Conservation (phyloP, 2,113 vertebrate genomes). For the Antigone vipio region DNA sequence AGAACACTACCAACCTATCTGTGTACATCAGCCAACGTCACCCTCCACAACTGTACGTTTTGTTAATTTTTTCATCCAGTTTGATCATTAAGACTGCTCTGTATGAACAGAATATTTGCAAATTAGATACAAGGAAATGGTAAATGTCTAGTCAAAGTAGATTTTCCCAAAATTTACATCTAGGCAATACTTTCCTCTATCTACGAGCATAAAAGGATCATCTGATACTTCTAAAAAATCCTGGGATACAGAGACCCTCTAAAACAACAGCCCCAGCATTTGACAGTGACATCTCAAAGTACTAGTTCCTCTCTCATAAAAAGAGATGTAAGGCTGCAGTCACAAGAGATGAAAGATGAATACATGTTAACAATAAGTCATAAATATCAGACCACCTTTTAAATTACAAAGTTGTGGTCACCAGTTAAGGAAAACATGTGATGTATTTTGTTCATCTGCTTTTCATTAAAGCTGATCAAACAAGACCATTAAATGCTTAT, state of each 20-base stretch:
- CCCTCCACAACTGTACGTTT: rapidly evolving
- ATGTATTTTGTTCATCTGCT: neutral
- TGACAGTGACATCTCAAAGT: neutral
- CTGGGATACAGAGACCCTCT: neutral
- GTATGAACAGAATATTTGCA: neutral
- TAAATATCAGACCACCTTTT: neutral
- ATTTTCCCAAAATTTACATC: neutral
- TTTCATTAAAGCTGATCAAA: slow-evolving; percentile 23
- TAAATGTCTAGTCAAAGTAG: neutral
- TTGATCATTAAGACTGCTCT: neutral
- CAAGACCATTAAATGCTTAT: neutral
- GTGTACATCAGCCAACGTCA: neutral
- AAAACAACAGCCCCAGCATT: neutral
- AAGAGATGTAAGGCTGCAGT: neutral
- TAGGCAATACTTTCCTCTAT: neutral
- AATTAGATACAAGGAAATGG: neutral
- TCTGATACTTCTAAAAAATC: neutral
- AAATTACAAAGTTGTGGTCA: neutral
- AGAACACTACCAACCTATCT: neutral
- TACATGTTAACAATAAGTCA: neutral
- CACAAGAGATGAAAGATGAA: neutral
- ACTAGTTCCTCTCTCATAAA: neutral
- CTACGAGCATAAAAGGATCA: neutral
- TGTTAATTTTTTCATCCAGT: neutral
- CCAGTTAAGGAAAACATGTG: neutral